Evolutionary conservation across 2,888 invertebrate species (phyloP).

Genomic region (Latrodectus hesperus): DNA sequence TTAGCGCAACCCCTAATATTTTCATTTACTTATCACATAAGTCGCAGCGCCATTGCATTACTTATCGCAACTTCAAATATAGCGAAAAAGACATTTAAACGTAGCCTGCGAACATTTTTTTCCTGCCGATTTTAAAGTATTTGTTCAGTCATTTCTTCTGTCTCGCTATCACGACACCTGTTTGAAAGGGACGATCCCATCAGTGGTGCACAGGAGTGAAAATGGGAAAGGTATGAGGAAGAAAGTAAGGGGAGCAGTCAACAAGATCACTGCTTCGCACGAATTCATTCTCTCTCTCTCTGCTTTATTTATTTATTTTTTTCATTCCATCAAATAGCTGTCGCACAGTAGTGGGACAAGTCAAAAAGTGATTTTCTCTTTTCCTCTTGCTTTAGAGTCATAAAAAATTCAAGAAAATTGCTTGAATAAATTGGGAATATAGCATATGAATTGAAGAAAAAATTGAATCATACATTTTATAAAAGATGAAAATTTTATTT

Average conservation of each 20-base stretch:
- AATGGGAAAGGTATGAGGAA: conserved; percentile 50
- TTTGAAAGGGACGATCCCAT: conserved; percentile 28
- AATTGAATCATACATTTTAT: too few species aligned
- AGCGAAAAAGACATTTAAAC: too few species aligned
- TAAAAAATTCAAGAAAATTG: too few species aligned
- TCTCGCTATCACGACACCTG: conserved; percentile 39
- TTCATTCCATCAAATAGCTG: background rate
- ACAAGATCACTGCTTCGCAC: conserved; percentile 57
- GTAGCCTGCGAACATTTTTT: too few species aligned
- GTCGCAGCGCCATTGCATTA: too few species aligned
- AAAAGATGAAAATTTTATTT: too few species aligned
- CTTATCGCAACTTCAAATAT: too few species aligned
- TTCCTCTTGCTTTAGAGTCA: too few species aligned
- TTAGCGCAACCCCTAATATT: too few species aligned
- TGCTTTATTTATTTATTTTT: background rate
- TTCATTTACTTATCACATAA: too few species aligned
- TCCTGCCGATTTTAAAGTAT: conserved; percentile 1
- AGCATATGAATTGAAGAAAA: too few species aligned
- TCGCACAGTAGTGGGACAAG: background rate
- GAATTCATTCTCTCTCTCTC: conserved; percentile 12
- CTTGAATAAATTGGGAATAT: too few species aligned
- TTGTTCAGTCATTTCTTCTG: conserved; percentile 35
- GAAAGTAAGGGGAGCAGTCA: conserved; percentile 46
- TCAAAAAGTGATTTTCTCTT: background rate
- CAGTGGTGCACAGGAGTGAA: conserved; percentile 46